Evolutionary conservation across 37 sponge, comb jelly and placozoan genomes (phyloP).

Genomic region (Crambe crambe): DNA sequence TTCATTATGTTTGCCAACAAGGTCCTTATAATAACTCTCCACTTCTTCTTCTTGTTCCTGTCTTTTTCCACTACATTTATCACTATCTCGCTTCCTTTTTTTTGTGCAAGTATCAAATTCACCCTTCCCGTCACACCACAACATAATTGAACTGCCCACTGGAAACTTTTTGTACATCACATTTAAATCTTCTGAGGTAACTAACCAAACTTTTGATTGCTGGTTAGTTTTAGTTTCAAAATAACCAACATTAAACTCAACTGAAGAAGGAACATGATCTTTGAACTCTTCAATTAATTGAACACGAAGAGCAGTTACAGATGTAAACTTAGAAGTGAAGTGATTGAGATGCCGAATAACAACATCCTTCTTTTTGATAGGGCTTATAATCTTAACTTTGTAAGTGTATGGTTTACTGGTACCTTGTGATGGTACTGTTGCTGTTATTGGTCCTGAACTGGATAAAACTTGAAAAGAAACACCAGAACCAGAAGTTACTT

Average conservation of each 20-base stretch:
- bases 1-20: slow-evolving; percentile 8
- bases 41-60: slow-evolving; percentile 13
- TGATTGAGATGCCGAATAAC: slow-evolving; percentile 18
- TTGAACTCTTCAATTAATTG: slow-evolving; percentile 35
- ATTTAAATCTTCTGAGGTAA: slow-evolving; percentile 21
- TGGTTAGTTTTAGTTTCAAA: slow-evolving; percentile 30
- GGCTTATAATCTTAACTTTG: slow-evolving; percentile 41
- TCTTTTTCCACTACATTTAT: neutral
- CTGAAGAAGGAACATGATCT: slow-evolving; percentile 32
- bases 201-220: slow-evolving; percentile 22
- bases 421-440: neutral
- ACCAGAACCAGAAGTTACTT: too few relatives aligned
- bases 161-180: slow-evolving; percentile 35
- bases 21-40: slow-evolving; percentile 11
- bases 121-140: slow-evolving; percentile 29
- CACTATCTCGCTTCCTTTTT: slow-evolving; percentile 2
- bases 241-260: slow-evolving; percentile 38
- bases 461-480: neutral
- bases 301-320: slow-evolving; percentile 11
- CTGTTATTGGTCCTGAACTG: neutral
- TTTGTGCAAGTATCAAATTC: neutral
- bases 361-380: slow-evolving; percentile 19
- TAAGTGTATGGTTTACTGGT: neutral
- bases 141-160: slow-evolving; percentile 14
- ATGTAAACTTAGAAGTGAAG: slow-evolving; percentile 5